phyloP scores from a whole-genome alignment of 2,797 vertebrate genomes.

The Thunnus albacares region DNA sequence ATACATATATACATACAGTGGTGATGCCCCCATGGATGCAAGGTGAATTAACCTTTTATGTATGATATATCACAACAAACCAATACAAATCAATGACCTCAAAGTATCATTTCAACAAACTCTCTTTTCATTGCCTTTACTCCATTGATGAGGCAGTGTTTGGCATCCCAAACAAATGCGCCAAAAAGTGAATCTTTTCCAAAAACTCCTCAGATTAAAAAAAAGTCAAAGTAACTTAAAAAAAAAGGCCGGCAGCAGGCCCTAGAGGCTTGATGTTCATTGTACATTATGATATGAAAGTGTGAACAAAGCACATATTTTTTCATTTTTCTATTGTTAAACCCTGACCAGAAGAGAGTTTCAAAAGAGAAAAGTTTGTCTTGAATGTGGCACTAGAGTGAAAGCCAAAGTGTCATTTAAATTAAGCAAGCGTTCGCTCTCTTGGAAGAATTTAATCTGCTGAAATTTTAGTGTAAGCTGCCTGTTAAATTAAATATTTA shows the following conservation, averaged over 20 bases:
- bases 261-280: neutral
- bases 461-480: neutral
- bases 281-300: neutral
- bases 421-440: neutral
- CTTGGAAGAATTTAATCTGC: neutral
- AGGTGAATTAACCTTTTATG: constrained; percentile 82
- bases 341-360: neutral
- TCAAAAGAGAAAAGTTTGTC: neutral
- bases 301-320: constrained; percentile 6
- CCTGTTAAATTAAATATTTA: neutral
- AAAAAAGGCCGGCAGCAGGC: neutral
- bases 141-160: neutral
- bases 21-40: constrained; percentile 88
- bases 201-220: neutral
- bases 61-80: constrained; percentile 78
- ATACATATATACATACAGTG: constrained; percentile 92
- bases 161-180: constrained; percentile 3
- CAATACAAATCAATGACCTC: constrained; percentile 78
- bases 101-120: constrained; percentile 36
- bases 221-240: neutral
- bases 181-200: neutral
- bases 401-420: neutral
- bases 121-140: constrained; percentile 23
- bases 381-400: neutral
- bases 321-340: neutral